Base-by-base conservation (phyloP, 2,113 vertebrate genomes). In the Microcebus griseorufus region DNA sequence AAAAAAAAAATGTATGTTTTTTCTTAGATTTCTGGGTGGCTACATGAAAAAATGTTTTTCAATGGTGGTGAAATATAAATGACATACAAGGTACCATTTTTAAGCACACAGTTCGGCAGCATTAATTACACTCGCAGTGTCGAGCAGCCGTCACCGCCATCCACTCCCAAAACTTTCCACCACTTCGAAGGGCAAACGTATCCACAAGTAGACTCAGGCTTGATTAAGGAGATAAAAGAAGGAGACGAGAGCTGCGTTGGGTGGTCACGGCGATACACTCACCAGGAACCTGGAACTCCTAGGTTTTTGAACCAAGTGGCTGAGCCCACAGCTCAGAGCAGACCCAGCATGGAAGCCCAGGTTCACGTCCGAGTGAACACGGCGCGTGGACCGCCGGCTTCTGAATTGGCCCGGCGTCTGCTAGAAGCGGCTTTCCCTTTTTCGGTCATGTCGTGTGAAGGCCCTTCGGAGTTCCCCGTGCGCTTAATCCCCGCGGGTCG, bases 361-460 rank as follows among this genome's bases (percentile, higher is more conserved):
- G 42, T 39, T 60, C 20, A 0, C 1, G 0, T 13, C 37, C 17
- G 6, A 10, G 27, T 29, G 18, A 55, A n/a, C 3, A 7, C 20
- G 4, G 17, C 29, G 16, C 25, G 6, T 1, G n/a, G 45, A 42
- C 51, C 16, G 11, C 45, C 0, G 3, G 2, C 42, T 45, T 42
- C 67, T 2, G 18, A 34, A 51, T 22, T 67, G 53, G 23, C 10
- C 39, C 32, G 4, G 3, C 4, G 1, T 29, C n/a, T 65, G 17
- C 42, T 1, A 17, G 2, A 6, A 5, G 4, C 20, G 20, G 17
- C 12, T 9, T 5, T 37, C 87, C 23, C 9, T 51, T 45, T 1
- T 6, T 42, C 4, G 0, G 3, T n/a, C n/a, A 0, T 1, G 1
- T n/a, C 67, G 0, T 23, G 25, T 3, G 27, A 48, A 37, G n/a